phyloP scores from a whole-genome alignment of 2,888 invertebrate genomes.

The Hemithea aestivaria region DNA sequence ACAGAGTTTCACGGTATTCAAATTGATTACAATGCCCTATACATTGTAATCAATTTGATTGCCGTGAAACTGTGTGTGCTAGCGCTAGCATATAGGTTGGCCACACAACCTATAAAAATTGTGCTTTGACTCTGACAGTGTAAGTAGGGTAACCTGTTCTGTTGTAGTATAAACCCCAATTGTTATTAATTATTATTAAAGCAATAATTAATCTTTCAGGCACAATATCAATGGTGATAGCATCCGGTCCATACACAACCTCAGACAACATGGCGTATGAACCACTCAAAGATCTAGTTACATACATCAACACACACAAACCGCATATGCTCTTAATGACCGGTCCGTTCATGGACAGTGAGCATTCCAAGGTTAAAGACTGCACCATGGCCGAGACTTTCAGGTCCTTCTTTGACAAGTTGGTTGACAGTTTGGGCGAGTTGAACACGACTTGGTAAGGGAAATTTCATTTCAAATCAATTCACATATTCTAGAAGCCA shows the following conservation, averaged over 20 bases:
- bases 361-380: slow-evolving; percentile 81
- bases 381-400: slow-evolving; percentile 83
- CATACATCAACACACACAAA: slow-evolving; percentile 81
- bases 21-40: too few relatives aligned
- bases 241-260: slow-evolving; percentile 91
- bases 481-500: too few relatives aligned
- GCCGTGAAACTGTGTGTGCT: too few relatives aligned
- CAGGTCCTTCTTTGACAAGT: slow-evolving; percentile 85
- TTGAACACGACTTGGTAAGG: slow-evolving; percentile 78
- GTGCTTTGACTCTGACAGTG: too few relatives aligned
- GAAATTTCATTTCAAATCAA: slow-evolving; percentile 1
- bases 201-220: slow-evolving; percentile 60
- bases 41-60: too few relatives aligned
- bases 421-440: slow-evolving; percentile 82
- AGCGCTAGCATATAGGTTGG: too few relatives aligned
- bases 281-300: slow-evolving; percentile 87
- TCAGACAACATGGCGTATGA: slow-evolving; percentile 88
- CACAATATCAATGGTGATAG: slow-evolving; percentile 83
- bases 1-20: too few relatives aligned
- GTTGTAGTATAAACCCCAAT: too few relatives aligned
- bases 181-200: too few relatives aligned
- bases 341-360: slow-evolving; percentile 91
- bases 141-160: too few relatives aligned
- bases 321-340: slow-evolving; percentile 90
- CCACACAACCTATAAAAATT: too few relatives aligned